Base-by-base conservation (phyloP, 2,888 invertebrate species). In the Pocota personata region DNA sequence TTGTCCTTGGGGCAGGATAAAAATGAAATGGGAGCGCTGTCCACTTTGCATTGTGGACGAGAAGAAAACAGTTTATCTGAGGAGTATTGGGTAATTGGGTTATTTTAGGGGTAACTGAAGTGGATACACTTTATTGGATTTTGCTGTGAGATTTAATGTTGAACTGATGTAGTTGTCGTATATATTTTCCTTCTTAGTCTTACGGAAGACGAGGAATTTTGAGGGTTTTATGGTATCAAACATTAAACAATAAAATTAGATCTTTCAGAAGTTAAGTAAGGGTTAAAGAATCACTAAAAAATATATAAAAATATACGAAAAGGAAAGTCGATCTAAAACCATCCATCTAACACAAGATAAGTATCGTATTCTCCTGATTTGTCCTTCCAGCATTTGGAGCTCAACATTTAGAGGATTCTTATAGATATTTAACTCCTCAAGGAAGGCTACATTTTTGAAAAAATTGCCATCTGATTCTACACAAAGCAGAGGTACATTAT, bases 21-120 rank as follows among this genome's bases (percentile, higher is more conserved):
- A 30, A 24, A 50, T 27, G 6, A 48, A 83, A 67, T 67, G 55
- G 58, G 37, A 30, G 43, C 35, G 60, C 7, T 67, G 71, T 77
- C 50, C 8, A 52, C 24, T 82, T 66, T 27, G n/a, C n/a, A 12
- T 43, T 8, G 21, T 21, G 37, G 16, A 43, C 8, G 32, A 32
- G 19, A 10, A 21, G 24, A n/a, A 14, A 40, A 50, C 32, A 32
- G 40, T 21, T 19, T 5, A 24, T 1, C 1, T 35, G 37, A 46
- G 52, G 27, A 55, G 52, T 62, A 27, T 69, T 48, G 30, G 46
- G 30, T 62, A 73, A 78, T 69, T 79, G 57, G 83, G 83, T 60
- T 78, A 60, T 60, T 83, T 52, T 4, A 48, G 35, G 43, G 35
- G 27, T 55, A 52, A 71, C 48, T 32, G 8, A 50, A 58, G 37